Evolutionary conservation across 1,140 invertebrate genomes (phyloP).

Genomic region (Cyrtorhinus lividipennis): DNA sequence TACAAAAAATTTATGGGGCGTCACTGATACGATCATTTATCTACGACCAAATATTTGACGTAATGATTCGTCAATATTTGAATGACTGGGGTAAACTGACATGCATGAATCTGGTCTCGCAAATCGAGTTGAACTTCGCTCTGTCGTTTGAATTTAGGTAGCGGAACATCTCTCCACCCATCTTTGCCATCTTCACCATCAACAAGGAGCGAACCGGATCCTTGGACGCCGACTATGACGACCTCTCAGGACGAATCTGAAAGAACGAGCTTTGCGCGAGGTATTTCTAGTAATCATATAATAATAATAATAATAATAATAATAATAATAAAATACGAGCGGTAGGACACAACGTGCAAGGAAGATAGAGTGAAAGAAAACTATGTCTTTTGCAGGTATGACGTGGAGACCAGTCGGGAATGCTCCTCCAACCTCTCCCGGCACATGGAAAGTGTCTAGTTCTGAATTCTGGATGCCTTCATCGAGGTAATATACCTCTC

Average conservation of each 20-base stretch:
- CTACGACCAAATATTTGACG: too few species aligned
- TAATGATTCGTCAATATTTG: too few species aligned
- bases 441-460: conserved; percentile 14
- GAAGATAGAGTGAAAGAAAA: too few species aligned
- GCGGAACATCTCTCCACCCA: background rate
- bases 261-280: conserved; percentile 1
- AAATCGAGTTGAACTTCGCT: too few species aligned
- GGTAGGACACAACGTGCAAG: too few species aligned
- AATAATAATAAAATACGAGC: too few species aligned
- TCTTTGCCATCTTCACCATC: background rate
- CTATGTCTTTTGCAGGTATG: conserved; percentile 18
- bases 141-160: too few species aligned
- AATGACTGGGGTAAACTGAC: too few species aligned
- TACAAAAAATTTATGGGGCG: too few species aligned
- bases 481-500: background rate
- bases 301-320: too few species aligned
- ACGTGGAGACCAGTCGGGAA: conserved; percentile 11
- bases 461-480: conserved; percentile 15
- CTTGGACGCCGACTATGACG: background rate
- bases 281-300: conserved; percentile 8
- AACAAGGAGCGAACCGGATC: background rate
- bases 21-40: too few species aligned
- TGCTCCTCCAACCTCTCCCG: background rate
- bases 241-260: background rate
- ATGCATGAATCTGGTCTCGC: too few species aligned